Evolutionary conservation across 2,888 invertebrate species (phyloP).

Genomic region (Drosophila prolongata): DNA sequence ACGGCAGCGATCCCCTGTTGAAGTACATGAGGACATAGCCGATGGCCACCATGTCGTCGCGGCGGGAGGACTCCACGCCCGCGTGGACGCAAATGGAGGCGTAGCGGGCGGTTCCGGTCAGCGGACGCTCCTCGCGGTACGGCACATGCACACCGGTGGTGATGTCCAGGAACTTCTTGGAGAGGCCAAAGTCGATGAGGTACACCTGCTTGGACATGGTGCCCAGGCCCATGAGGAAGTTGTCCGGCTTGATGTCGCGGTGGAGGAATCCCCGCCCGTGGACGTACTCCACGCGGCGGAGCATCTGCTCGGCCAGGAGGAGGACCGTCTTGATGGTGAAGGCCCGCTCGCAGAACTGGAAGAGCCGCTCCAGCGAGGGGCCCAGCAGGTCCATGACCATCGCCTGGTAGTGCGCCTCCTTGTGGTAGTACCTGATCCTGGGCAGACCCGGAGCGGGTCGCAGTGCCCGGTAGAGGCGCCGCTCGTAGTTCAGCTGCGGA

Average conservation of each 20-base stretch:
- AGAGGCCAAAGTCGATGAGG: slow-evolving; percentile 99
- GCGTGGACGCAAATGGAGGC: slow-evolving; percentile 99
- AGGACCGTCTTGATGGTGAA: slow-evolving; percentile 99
- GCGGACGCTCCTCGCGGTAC: slow-evolving; percentile 99
- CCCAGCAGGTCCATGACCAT: slow-evolving; percentile 99
- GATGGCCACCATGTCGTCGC: slow-evolving; percentile 98
- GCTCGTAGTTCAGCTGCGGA: slow-evolving; percentile 99
- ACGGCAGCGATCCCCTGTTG: slow-evolving; percentile 97
- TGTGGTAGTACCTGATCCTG: slow-evolving; percentile 97
- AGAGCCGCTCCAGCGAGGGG: slow-evolving; percentile 97
- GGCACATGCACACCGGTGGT: slow-evolving; percentile 97
- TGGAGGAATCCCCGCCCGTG: slow-evolving; percentile 99
- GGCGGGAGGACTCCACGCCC: slow-evolving; percentile 97
- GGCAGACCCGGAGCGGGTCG: slow-evolving; percentile 98
- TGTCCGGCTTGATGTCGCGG: slow-evolving; percentile 97
- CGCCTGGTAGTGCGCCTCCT: slow-evolving; percentile 98
- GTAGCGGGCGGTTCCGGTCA: slow-evolving; percentile 90
- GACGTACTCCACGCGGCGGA: slow-evolving; percentile 97
- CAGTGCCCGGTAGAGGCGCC: slow-evolving; percentile 98
- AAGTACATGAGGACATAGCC: slow-evolving; percentile 99
- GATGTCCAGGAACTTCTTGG: slow-evolving; percentile 98
- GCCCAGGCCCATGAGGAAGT: slow-evolving; percentile 98
- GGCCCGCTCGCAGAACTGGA: slow-evolving; percentile 98
- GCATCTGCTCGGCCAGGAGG: slow-evolving; percentile 97
- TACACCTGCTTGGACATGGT: slow-evolving; percentile 97